Percentiles rank a stretch among this genome's conserved stretches.
Evolutionary conservation across 2,888 invertebrate species (phyloP).

Genomic region (Mesochorus sp.): DNA sequence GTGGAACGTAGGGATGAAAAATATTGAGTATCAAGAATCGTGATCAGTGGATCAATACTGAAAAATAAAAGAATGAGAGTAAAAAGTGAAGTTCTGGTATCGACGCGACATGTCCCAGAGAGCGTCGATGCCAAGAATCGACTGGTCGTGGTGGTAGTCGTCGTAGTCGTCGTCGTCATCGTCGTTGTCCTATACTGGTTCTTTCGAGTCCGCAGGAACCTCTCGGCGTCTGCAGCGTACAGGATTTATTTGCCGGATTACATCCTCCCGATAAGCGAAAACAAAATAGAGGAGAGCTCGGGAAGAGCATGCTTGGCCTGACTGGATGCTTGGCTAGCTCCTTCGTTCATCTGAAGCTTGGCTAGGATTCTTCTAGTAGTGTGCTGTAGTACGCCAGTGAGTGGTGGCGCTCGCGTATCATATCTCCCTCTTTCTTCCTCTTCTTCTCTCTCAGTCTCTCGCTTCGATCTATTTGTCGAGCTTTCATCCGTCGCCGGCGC

Average conservation of each 20-base stretch:
- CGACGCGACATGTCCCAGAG: constrained; percentile 69
- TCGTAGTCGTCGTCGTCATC: constrained; percentile 42
- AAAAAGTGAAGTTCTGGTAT: constrained; percentile 68
- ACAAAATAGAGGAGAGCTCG: constrained; percentile 70
- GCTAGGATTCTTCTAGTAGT: constrained; percentile 45
- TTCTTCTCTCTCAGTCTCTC: constrained; percentile 39
- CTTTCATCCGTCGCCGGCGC: constrained; percentile 69
- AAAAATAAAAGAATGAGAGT: constrained; percentile 43
- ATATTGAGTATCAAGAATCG: constrained; percentile 44
- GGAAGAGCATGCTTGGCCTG: constrained; percentile 41
- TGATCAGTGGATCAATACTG: constrained; percentile 32
- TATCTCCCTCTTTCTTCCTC: background rate
- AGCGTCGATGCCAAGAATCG: constrained; percentile 62
- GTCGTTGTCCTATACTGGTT: constrained; percentile 26
- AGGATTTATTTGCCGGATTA: constrained; percentile 76
- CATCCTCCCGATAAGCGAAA: constrained; percentile 74
- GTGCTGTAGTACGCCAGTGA: constrained; percentile 33
- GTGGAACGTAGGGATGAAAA: constrained; percentile 14
- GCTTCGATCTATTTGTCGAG: constrained; percentile 72
- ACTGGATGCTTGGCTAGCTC: constrained; percentile 54
- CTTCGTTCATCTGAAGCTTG: constrained; percentile 57
- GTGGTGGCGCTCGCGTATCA: constrained; percentile 10
- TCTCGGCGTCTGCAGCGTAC: constrained; percentile 70
- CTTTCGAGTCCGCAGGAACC: constrained; percentile 28
- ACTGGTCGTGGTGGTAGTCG: constrained; percentile 59